phyloP scores from a whole-genome alignment of 2,888 invertebrate species.

The Oasisia sp. region DNA sequence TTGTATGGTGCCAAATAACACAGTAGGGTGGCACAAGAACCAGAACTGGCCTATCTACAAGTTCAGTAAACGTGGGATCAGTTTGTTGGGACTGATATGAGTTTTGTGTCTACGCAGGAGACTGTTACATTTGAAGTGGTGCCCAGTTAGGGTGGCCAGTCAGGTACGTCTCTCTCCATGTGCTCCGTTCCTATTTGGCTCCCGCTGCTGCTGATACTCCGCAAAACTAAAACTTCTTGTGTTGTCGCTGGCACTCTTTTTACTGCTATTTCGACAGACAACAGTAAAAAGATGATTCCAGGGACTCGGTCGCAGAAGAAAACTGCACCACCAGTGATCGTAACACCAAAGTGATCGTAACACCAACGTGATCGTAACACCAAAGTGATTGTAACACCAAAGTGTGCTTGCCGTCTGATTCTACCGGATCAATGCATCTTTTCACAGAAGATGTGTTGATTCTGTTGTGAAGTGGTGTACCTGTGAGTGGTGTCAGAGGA shows the following conservation, averaged over 20 bases:
- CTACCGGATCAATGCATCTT: neutral
- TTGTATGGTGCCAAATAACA: neutral
- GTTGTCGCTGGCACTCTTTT: neutral
- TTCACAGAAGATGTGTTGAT: neutral
- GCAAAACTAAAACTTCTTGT: neutral
- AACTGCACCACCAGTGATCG: neutral
- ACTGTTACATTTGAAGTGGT: slow-evolving; percentile 9
- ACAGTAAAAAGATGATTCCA: neutral
- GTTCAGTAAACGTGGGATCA: neutral
- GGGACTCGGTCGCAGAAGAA: neutral
- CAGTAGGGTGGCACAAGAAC: too few species aligned
- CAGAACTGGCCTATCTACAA: neutral
- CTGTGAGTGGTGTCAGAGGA: neutral
- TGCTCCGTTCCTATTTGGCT: neutral
- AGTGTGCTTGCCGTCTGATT: neutral
- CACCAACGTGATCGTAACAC: neutral
- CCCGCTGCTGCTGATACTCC: neutral
- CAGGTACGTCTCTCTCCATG: neutral
- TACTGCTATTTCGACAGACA: neutral
- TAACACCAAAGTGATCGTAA: neutral
- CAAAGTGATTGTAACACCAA: neutral
- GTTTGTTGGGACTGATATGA: neutral
- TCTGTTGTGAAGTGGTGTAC: neutral
- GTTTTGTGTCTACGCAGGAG: neutral
- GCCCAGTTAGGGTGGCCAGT: neutral